A percentile compares a stretch with the other conserved stretches of the same genome.
Conservation (phyloP, 1,140 invertebrate species). For the Ostrea edulis region DNA sequence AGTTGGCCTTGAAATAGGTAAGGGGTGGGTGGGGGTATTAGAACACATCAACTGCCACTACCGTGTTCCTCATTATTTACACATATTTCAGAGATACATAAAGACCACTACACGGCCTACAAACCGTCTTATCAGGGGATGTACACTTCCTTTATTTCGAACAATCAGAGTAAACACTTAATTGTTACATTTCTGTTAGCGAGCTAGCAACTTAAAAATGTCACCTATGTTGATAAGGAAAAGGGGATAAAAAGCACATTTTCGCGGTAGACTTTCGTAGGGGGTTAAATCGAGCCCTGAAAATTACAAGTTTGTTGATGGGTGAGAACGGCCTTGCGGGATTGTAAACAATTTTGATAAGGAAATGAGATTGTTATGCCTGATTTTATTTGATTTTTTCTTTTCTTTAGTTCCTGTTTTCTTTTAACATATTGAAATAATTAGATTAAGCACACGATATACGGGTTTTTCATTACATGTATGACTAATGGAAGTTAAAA, state of each 20-base stretch:
- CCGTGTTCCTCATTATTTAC: background rate
- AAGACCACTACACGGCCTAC: background rate
- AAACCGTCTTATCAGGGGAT: background rate
- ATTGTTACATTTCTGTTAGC: background rate
- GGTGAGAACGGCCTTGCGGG: background rate
- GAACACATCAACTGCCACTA: background rate
- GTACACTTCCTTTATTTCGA: background rate
- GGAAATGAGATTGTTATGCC: background rate
- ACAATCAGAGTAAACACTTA: background rate
- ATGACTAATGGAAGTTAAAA: background rate
- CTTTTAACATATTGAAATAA: constrained; percentile 6
- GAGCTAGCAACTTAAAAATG: constrained; percentile 22
- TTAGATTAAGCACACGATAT: constrained; percentile 15
- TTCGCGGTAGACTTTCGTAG: background rate
- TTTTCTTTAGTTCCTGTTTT: background rate
- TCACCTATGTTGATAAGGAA: constrained; percentile 3
- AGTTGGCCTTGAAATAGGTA: too few species aligned
- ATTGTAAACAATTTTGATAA: constrained; percentile 1
- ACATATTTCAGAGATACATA: background rate
- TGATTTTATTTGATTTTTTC: background rate
- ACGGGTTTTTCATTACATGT: background rate
- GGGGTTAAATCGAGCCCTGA: background rate
- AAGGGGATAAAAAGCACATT: background rate
- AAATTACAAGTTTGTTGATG: background rate
- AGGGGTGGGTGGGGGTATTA: background rate